phyloP scores from a whole-genome alignment of 2,888 invertebrate genomes.

The Sclerodermus sp. region DNA sequence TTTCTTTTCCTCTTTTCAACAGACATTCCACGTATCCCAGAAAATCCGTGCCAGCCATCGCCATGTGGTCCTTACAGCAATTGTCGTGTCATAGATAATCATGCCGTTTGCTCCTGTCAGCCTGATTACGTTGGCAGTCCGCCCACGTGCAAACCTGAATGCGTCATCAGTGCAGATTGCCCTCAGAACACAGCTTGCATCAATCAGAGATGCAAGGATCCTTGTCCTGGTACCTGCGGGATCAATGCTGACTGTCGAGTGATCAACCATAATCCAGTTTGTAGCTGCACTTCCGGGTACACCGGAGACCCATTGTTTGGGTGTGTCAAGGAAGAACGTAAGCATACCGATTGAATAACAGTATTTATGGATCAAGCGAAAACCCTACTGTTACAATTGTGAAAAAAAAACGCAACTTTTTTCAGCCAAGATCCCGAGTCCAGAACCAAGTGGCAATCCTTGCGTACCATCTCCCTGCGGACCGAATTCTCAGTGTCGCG shows the following conservation, averaged over 20 bases:
- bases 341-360: slow-evolving; percentile 46
- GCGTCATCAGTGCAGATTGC: slow-evolving; percentile 82
- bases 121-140: slow-evolving; percentile 78
- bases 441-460: slow-evolving; percentile 68
- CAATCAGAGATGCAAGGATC: slow-evolving; percentile 78
- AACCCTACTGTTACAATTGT: slow-evolving; percentile 14
- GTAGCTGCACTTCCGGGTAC: slow-evolving; percentile 75
- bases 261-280: slow-evolving; percentile 83
- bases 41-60: slow-evolving; percentile 66
- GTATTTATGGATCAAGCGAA: background rate
- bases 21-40: slow-evolving; percentile 22
- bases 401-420: slow-evolving; percentile 12
- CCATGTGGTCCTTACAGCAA: slow-evolving; percentile 82
- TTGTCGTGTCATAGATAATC: slow-evolving; percentile 71
- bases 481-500: slow-evolving; percentile 79
- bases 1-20: slow-evolving; percentile 14
- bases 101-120: slow-evolving; percentile 81
- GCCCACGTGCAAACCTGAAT: slow-evolving; percentile 78
- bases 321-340: slow-evolving; percentile 69
- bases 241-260: slow-evolving; percentile 79
- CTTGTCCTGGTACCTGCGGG: slow-evolving; percentile 83
- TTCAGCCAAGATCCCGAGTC: slow-evolving; percentile 12
- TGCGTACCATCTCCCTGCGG: slow-evolving; percentile 85
- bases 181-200: slow-evolving; percentile 78
- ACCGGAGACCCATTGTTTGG: slow-evolving; percentile 81